phyloP scores from a whole-genome alignment of 2,888 invertebrate species.

The Euzetes globulus region DNA sequence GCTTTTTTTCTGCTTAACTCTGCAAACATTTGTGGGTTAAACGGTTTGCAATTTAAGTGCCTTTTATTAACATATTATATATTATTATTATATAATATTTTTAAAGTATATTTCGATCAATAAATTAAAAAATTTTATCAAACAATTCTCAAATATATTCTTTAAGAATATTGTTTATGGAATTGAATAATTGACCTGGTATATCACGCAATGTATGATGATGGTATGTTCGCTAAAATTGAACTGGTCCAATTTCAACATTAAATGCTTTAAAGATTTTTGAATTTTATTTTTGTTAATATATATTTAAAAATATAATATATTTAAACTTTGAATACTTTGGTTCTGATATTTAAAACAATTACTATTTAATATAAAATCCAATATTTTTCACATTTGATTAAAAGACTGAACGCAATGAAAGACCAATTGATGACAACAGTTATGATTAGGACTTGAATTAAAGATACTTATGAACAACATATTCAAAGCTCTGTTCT shows the following conservation, averaged over 20 bases:
- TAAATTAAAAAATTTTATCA: slow-evolving; percentile 7
- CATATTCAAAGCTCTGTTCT: too few relatives aligned
- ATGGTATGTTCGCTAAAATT: too few relatives aligned
- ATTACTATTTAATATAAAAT: too few relatives aligned
- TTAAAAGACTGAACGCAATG: too few relatives aligned
- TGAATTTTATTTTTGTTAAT: background rate
- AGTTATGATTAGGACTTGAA: too few relatives aligned
- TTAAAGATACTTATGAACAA: too few relatives aligned
- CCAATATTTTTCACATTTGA: too few relatives aligned
- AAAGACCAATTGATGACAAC: too few relatives aligned
- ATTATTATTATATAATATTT: slow-evolving; percentile 20
- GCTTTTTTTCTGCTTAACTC: slow-evolving; percentile 9
- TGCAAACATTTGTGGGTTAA: slow-evolving; percentile 10
- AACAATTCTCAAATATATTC: slow-evolving; percentile 8
- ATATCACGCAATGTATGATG: too few relatives aligned
- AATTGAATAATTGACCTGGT: slow-evolving; percentile 17
- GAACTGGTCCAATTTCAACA: too few relatives aligned
- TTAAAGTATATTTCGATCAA: slow-evolving; percentile 11
- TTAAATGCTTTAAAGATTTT: too few relatives aligned
- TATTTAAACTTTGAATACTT: background rate
- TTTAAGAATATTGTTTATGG: background rate
- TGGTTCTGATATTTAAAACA: background rate
- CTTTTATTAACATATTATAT: slow-evolving; percentile 3
- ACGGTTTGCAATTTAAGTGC: slow-evolving; percentile 26
- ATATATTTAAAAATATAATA: slow-evolving; percentile 13